A percentile compares a stretch with the other conserved stretches of the same genome.
Evolutionary conservation across 2,113 vertebrate species (phyloP).

Genomic region (Zeus faber): DNA sequence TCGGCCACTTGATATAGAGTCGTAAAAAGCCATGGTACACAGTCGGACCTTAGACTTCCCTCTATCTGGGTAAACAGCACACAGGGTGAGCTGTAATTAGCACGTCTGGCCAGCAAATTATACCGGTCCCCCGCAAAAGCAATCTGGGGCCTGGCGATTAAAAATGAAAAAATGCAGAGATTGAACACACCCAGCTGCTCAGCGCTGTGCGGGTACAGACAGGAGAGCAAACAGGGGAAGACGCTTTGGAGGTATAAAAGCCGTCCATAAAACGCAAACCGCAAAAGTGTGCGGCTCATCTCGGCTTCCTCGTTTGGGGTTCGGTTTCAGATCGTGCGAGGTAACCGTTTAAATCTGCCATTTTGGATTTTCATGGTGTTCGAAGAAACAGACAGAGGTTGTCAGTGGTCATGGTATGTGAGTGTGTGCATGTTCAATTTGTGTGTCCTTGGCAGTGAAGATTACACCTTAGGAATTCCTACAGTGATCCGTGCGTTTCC

Average conservation of each 20-base stretch:
- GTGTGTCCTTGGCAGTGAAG: constrained; percentile 20
- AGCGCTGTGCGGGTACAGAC: constrained; percentile 15
- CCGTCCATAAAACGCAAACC: constrained; percentile 38
- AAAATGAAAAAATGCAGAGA: background rate
- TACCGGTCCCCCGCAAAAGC: background rate
- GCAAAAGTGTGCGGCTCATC: constrained; percentile 25
- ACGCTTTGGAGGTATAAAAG: constrained; percentile 24
- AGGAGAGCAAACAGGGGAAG: constrained; percentile 27
- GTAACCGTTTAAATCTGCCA: constrained; percentile 39
- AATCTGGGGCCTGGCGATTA: too few species aligned
- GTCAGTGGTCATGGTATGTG: too few species aligned
- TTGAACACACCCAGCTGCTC: constrained; percentile 42
- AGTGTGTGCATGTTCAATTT: background rate
- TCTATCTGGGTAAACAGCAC: constrained; percentile 37
- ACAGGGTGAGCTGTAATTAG: constrained; percentile 46
- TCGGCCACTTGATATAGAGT: too few species aligned
- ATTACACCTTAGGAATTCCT: constrained; percentile 53
- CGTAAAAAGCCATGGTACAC: constrained; percentile 28
- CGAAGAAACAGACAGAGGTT: too few species aligned
- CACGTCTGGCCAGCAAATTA: constrained; percentile 52
- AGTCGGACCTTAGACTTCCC: constrained; percentile 23
- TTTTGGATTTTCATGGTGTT: too few species aligned
- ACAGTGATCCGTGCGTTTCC: constrained; percentile 39
- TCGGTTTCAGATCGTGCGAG: constrained; percentile 25
- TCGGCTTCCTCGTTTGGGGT: constrained; percentile 24